These are phyloP conservation scores for Acrocephalus arundinaceus DNA, from an alignment of 2,113 vertebrate species.

Conservation along the genomic window DNA sequence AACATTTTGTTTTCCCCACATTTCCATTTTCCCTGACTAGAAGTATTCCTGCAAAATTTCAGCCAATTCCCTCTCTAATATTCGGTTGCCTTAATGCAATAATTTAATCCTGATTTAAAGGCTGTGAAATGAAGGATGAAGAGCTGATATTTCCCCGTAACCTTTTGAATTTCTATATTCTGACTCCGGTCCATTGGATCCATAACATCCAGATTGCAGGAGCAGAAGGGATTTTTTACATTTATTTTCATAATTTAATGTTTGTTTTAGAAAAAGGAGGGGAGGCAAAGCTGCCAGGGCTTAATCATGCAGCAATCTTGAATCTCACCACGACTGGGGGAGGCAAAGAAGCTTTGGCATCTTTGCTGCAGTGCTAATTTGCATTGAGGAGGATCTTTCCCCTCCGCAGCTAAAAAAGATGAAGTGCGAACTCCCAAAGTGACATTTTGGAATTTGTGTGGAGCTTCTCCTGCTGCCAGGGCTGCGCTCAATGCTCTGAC, in stretches of 20 bases:
- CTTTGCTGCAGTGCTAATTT: conserved; percentile 62
- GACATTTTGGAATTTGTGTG: conserved; percentile 58
- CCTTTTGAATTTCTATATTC: conserved; percentile 51
- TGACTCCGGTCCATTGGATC: conserved; percentile 36
- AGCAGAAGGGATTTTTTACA: conserved; percentile 52
- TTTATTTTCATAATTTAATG: conserved; percentile 69
- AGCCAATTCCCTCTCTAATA: conserved; percentile 31
- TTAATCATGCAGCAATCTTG: conserved; percentile 57
- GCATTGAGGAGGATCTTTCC: conserved; percentile 64
- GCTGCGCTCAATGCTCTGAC: background rate
- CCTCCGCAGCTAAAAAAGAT: conserved; percentile 63
- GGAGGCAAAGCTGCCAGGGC: conserved; percentile 59
- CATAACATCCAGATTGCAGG: conserved; percentile 40
- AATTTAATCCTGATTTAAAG: conserved; percentile 43
- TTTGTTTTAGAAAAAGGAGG: conserved; percentile 65
- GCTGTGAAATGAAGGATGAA: conserved; percentile 53
- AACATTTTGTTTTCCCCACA: conserved; percentile 3
- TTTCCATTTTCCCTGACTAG: conserved; percentile 10
- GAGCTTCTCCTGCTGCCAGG: background rate
- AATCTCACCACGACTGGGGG: conserved; percentile 47
- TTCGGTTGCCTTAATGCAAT: background rate
- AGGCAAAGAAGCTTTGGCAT: conserved; percentile 54
- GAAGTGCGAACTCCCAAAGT: conserved; percentile 60
- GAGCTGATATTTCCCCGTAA: conserved; percentile 41
- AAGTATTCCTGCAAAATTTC: conserved; percentile 26